Evolutionary conservation across 2,888 invertebrate genomes (phyloP), one percentile per base, ranked within the genome.

Genomic region (Nasonia oneida): DNA sequence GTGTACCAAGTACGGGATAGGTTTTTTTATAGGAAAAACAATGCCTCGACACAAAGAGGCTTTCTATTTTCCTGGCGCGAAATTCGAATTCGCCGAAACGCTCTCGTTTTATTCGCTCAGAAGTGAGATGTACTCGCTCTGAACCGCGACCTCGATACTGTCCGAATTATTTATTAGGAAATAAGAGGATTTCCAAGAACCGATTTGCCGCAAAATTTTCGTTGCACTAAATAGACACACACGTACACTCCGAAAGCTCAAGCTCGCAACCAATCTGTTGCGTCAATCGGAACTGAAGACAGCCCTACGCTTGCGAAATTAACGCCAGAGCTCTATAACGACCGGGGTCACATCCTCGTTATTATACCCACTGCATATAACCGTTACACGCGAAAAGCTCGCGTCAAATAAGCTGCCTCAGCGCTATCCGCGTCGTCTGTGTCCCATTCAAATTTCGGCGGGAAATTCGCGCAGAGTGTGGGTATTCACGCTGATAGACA

Each of bases 161-260:
- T 23, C 23, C 23, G 23, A 23, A 73, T 84, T 79, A 79, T 79
- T 79, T 84, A 79, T 84, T 74, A 84, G 50, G 53, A 84, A 79
- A 74, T 79, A 74, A 79, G 74, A 70, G 64, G 47, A 50, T 79
- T 42, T 74, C 12, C 74, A 12, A 33, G 70, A 3, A 71, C 74
- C 64, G 64, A 79, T 79, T 79, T 64, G 23, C 18, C 15, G n/a
- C 57, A 5, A 57, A 18, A 18, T 57, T 57, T 57, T 57, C 6
- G 12, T 47, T 2, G 12, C 10, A 10, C 47, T 3, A 12, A 37
- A 4, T 4, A 37, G 0, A 37, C 37, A 37, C 37, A 4, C 37
- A 4, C 37, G 4, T 42, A 64, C 23, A 8, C 8, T 29, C 29
- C 61, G n/a, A 10, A 64, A 64, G 23, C 64, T 23, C 64, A 12